Conservation (phyloP, 2,113 vertebrate species). For the Larimichthys polyactis region DNA sequence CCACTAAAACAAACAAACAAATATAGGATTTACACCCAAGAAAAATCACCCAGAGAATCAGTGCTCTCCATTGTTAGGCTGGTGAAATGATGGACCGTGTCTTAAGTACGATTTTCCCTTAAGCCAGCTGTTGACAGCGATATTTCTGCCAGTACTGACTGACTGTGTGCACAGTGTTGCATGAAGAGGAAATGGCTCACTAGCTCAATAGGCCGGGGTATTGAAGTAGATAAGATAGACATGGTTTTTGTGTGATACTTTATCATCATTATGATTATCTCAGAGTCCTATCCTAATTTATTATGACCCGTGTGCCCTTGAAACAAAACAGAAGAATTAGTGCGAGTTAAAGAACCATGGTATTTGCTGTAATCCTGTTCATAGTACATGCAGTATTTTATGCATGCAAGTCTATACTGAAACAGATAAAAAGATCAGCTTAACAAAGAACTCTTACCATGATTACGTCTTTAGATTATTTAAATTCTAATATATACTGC, state of each 20-base stretch:
- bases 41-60: constrained; percentile 1
- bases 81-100: constrained; percentile 51
- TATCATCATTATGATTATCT: constrained; percentile 65
- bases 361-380: neutral
- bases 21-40: constrained; percentile 48
- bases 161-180: constrained; percentile 57
- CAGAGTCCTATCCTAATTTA: constrained; percentile 26
- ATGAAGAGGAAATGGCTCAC: constrained; percentile 64
- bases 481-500: neutral
- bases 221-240: constrained; percentile 60
- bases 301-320: constrained; percentile 42
- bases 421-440: neutral
- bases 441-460: neutral
- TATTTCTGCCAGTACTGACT: constrained; percentile 37
- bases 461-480: neutral
- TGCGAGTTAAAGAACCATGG: neutral
- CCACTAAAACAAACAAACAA: neutral
- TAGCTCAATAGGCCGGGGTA: constrained; percentile 49
- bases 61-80: constrained; percentile 48
- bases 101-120: constrained; percentile 40
- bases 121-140: constrained; percentile 62
- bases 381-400: neutral
- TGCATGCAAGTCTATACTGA: neutral
- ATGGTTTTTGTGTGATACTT: constrained; percentile 55
- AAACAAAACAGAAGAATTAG: constrained; percentile 15